Evolutionary conservation across 2,113 vertebrate genomes (phyloP).

Genomic region (Elephas maximus): DNA sequence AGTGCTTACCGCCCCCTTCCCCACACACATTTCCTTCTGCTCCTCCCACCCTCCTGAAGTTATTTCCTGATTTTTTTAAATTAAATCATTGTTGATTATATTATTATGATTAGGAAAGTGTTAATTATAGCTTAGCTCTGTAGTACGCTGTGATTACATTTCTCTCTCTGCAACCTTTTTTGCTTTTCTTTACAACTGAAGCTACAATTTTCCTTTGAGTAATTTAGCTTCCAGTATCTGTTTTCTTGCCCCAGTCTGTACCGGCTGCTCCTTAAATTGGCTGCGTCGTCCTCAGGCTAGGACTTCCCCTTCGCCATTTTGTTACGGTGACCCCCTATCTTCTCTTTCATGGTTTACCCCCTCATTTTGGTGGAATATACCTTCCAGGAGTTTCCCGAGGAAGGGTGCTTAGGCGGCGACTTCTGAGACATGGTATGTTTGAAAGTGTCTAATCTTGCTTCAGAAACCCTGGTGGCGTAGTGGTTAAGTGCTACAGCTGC

Average conservation of each 20-base stretch:
- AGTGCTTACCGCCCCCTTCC: not conserved
- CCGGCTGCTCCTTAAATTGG: not conserved
- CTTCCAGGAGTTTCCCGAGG: not conserved
- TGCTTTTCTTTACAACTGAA: not conserved
- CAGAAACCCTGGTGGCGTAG: too few species aligned
- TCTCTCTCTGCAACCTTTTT: not conserved
- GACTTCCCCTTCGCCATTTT: not conserved
- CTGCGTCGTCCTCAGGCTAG: not conserved
- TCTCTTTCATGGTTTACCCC: not conserved
- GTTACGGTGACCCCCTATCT: not conserved
- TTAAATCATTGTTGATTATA: not conserved
- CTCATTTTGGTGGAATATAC: not conserved
- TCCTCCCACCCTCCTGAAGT: not conserved
- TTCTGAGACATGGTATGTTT: slow-evolving; percentile 2
- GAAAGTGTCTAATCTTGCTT: not conserved
- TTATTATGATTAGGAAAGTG: not conserved
- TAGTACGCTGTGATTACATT: not conserved
- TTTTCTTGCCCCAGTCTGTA: not conserved
- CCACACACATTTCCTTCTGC: not conserved
- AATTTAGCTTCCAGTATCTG: not conserved
- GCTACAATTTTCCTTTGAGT: not conserved
- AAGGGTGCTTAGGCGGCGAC: not conserved
- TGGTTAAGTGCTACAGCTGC: too few species aligned
- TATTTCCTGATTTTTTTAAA: not conserved
- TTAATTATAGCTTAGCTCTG: not conserved